A percentile compares a stretch with the other conserved stretches of the same genome.
These are phyloP conservation scores for Delichon dasypus DNA, from an alignment of 2,797 vertebrate genomes.

Conservation along the genomic window DNA sequence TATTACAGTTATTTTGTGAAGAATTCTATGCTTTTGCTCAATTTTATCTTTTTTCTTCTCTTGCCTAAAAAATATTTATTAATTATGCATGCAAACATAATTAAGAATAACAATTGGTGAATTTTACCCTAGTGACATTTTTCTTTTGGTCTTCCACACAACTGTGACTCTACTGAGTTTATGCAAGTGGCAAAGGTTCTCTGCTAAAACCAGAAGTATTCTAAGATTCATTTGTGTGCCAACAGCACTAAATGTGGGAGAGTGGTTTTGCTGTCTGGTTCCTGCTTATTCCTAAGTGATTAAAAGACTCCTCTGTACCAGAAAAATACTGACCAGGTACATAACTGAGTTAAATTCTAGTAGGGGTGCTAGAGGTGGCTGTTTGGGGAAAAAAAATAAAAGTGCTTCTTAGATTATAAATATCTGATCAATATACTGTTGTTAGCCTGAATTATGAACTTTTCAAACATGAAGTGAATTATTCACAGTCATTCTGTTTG, in stretches of 20 bases:
- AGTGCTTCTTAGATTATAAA: neutral
- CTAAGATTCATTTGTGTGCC: slow-evolving; percentile 17
- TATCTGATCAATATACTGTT: neutral
- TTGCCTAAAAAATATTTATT: slow-evolving; percentile 53
- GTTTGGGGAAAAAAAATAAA: neutral
- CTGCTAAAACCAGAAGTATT: slow-evolving; percentile 33
- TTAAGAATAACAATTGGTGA: slow-evolving; percentile 69
- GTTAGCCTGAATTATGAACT: neutral
- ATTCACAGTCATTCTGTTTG: neutral
- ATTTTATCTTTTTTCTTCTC: slow-evolving; percentile 49
- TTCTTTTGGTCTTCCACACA: slow-evolving; percentile 62
- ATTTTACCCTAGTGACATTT: slow-evolving; percentile 58
- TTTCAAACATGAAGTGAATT: neutral
- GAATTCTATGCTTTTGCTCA: slow-evolving; percentile 57
- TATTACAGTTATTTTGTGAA: slow-evolving; percentile 58
- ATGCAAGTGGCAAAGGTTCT: slow-evolving; percentile 25
- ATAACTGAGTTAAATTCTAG: neutral
- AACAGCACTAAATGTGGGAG: neutral
- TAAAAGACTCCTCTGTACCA: neutral
- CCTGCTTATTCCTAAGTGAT: neutral
- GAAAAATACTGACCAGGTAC: neutral
- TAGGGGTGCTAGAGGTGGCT: neutral
- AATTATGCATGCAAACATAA: slow-evolving; percentile 70
- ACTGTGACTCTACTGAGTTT: slow-evolving; percentile 17
- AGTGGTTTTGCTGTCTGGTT: slow-evolving; percentile 9